Conservation (phyloP, 2,888 invertebrate species). For the Trichopria drosophilae region DNA sequence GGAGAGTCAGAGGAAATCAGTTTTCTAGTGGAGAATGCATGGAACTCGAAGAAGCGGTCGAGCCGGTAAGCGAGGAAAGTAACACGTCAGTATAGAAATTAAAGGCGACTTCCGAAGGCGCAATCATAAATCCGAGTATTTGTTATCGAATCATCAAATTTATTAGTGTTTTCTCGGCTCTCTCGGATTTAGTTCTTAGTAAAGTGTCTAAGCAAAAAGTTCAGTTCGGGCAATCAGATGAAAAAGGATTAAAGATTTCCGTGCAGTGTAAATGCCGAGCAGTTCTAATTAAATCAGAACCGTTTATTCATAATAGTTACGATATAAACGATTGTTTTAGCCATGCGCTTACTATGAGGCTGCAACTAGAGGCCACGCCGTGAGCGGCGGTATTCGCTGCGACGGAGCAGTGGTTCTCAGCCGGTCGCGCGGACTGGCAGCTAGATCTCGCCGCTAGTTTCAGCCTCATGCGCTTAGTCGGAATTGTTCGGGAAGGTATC, state of each 20-base stretch:
- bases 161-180: conserved; percentile 5
- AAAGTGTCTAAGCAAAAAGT: conserved; percentile 9
- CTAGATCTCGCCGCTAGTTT: too few relatives aligned
- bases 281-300: conserved; percentile 27
- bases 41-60: neutral
- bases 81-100: neutral
- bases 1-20: neutral
- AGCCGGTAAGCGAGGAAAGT: neutral
- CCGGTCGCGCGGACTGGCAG: too few relatives aligned
- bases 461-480: conserved; percentile 36
- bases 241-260: conserved; percentile 20
- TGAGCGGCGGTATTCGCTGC: too few relatives aligned
- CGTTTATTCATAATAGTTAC: conserved; percentile 28
- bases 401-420: too few relatives aligned
- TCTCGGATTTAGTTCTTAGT: neutral
- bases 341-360: too few relatives aligned
- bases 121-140: neutral
- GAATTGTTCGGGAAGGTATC: conserved; percentile 33
- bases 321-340: conserved; percentile 35
- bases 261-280: conserved; percentile 20
- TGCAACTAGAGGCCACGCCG: too few relatives aligned
- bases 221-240: conserved; percentile 2
- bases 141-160: neutral
- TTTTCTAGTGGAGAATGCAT: neutral
- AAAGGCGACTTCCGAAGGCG: neutral